Percentiles rank a stretch among this genome's conserved stretches.
Conservation (phyloP, 2,797 vertebrate species). For the Linurgus olivaceus region DNA sequence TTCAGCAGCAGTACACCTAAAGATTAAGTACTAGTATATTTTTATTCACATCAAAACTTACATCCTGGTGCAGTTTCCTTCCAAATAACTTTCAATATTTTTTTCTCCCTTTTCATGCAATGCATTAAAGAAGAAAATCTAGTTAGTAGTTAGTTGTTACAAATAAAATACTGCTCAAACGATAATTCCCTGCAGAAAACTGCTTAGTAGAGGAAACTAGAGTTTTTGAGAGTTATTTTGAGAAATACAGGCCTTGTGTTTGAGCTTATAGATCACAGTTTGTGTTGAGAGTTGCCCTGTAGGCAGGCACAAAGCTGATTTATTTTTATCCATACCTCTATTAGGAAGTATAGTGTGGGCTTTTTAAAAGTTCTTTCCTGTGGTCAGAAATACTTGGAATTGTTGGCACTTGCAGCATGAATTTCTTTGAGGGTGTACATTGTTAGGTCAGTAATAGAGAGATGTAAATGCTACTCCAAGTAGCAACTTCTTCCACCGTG, state of each 20-base stretch:
- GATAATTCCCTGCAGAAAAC: background rate
- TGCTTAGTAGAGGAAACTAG: background rate
- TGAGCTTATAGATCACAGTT: background rate
- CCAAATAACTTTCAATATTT: background rate
- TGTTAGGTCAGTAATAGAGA: background rate
- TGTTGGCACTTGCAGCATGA: background rate
- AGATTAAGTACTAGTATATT: background rate
- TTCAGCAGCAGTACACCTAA: background rate
- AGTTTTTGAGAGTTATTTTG: background rate
- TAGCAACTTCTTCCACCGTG: background rate
- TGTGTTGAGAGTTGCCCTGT: background rate
- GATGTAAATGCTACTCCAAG: background rate
- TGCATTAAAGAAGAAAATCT: background rate
- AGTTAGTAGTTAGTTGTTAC: background rate
- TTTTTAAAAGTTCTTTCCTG: background rate
- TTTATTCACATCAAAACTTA: background rate
- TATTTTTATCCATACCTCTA: conserved; percentile 14
- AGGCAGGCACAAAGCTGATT: background rate
- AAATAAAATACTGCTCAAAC: background rate
- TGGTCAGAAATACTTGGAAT: conserved; percentile 16
- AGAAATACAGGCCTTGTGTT: background rate
- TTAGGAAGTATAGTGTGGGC: background rate
- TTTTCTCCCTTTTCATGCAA: accelerated
- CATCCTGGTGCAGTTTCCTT: background rate
- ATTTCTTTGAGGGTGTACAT: background rate